phyloP scores from a whole-genome alignment of 2,113 vertebrate species.

The Hippocampus guttulatus region DNA sequence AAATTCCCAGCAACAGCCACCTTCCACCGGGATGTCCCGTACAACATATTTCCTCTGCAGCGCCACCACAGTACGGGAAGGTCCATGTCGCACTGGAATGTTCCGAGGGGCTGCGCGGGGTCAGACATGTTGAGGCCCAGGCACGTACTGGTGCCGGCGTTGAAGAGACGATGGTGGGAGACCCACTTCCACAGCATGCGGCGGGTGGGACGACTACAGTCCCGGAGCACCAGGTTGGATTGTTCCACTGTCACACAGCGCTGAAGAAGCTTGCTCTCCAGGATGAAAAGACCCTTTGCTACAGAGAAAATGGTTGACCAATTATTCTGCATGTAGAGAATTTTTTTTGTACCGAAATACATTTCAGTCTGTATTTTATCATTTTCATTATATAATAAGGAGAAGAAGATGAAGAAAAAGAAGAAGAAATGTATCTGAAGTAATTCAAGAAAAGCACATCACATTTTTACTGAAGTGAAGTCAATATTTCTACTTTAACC shows the following conservation, averaged over 20 bases:
- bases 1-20: conserved; percentile 65
- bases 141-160: conserved; percentile 78
- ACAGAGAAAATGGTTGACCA: conserved; percentile 9
- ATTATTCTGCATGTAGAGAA: not conserved
- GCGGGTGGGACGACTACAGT: conserved; percentile 73
- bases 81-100: conserved; percentile 78
- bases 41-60: conserved; percentile 73
- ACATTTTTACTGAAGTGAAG: too few relatives aligned
- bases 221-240: conserved; percentile 73
- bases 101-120: conserved; percentile 66
- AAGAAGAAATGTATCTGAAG: too few relatives aligned
- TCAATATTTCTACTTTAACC: too few relatives aligned
- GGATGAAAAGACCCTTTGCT: conserved; percentile 84
- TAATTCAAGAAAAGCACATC: too few relatives aligned
- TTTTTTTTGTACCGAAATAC: too few relatives aligned
- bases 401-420: too few relatives aligned
- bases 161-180: conserved; percentile 82
- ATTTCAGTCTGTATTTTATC: too few relatives aligned
- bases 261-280: conserved; percentile 76
- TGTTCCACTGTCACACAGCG: conserved; percentile 74
- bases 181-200: conserved; percentile 94
- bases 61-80: conserved; percentile 76
- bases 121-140: conserved; percentile 80
- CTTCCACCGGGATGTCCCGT: conserved; percentile 73
- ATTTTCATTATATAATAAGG: too few relatives aligned